phyloP scores from a whole-genome alignment of 2,888 invertebrate genomes.

The Drosophila setosimentum region DNA sequence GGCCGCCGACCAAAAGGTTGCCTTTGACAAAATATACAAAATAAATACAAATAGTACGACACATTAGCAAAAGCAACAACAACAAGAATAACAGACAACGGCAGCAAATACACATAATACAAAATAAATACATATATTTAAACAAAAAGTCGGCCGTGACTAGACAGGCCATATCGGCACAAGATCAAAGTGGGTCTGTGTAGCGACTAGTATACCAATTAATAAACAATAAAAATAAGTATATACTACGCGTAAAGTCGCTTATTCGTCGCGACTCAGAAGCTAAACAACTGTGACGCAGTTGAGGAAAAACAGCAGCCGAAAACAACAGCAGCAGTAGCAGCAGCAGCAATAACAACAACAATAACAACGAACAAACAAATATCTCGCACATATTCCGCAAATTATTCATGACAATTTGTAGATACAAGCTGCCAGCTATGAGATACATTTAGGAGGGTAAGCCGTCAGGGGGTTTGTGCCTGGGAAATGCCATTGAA shows the following conservation, averaged over 20 bases:
- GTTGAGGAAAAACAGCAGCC: constrained; percentile 36
- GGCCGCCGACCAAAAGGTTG: constrained; percentile 31
- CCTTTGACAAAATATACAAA: constrained; percentile 55
- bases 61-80: constrained; percentile 29
- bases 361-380: constrained; percentile 9
- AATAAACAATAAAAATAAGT: constrained; percentile 60
- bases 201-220: constrained; percentile 57
- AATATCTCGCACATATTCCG: constrained; percentile 18
- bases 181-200: constrained; percentile 57
- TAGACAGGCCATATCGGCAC: constrained; percentile 49
- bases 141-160: constrained; percentile 68
- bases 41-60: constrained; percentile 60
- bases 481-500: constrained; percentile 60
- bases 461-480: constrained; percentile 7
- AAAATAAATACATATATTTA: constrained; percentile 58
- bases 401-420: constrained; percentile 79
- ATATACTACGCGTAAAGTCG: neutral
- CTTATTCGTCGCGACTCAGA: neutral
- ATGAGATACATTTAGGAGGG: constrained; percentile 32
- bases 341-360: neutral
- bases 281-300: constrained; percentile 42
- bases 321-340: constrained; percentile 9
- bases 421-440: constrained; percentile 54
- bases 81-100: constrained; percentile 23
- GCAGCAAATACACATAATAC: constrained; percentile 43